These are phyloP conservation scores for Epinotia demarniana DNA, from an alignment of 2,888 invertebrate species.

Conservation along the genomic window DNA sequence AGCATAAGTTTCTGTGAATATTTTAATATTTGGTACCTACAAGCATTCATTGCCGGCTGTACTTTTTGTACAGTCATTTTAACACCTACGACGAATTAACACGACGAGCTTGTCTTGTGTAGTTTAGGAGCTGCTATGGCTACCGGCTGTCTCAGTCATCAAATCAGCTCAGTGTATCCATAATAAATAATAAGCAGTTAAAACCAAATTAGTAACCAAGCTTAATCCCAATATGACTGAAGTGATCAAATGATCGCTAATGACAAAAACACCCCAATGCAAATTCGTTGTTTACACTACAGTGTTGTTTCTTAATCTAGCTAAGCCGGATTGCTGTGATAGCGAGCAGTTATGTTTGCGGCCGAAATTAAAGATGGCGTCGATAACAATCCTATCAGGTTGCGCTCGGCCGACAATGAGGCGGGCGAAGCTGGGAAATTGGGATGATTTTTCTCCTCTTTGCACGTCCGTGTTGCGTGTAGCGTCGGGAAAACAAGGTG, in stretches of 20 bases:
- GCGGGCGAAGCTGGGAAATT: conserved; percentile 74
- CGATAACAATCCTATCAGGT: conserved; percentile 85
- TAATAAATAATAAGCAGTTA: too few species aligned
- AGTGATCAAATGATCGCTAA: background rate
- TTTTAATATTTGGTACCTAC: too few species aligned
- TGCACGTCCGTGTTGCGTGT: conserved; percentile 63
- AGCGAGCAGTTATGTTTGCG: conserved; percentile 65
- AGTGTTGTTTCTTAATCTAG: conserved; percentile 45
- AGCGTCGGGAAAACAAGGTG: conserved; percentile 55
- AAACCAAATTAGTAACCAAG: too few species aligned
- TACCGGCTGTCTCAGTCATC: too few species aligned
- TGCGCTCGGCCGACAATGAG: conserved; percentile 72
- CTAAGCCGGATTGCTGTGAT: conserved; percentile 44
- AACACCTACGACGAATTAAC: too few species aligned
- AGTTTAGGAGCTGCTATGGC: too few species aligned
- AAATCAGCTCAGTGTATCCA: too few species aligned
- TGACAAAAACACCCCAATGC: conserved; percentile 26
- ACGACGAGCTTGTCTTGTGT: too few species aligned
- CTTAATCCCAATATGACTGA: too few species aligned
- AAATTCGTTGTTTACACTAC: conserved; percentile 38
- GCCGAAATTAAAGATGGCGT: conserved; percentile 86
- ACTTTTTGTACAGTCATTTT: too few species aligned
- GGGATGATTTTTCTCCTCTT: conserved; percentile 82
- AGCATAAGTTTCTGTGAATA: too few species aligned
- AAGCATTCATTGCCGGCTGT: too few species aligned